Evolutionary conservation across 2,888 invertebrate species (phyloP), one percentile per base, ranked within the genome.

Genomic region (Bombylius discolor): DNA sequence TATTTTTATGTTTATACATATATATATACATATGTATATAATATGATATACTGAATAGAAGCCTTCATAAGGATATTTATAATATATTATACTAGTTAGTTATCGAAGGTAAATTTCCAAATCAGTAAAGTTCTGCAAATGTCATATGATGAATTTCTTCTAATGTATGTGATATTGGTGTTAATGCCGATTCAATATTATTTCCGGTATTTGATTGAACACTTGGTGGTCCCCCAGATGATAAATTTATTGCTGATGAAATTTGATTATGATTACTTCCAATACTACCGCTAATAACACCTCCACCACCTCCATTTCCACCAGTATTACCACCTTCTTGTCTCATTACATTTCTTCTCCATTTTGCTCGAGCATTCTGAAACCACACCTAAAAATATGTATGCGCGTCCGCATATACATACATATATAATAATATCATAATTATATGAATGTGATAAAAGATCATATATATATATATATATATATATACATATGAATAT

Each of bases 301-400:
- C 44, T 13, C 44, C 34, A 5, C n/a, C 49, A 6, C 53, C 52
- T 36, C 47, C 50, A n/a, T 50, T 49, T 6, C 56, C 55, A 9
- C 56, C 54, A 23, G 23, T 23, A 23, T 23, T 23, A 23, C 23
- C 23, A 23, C 23, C 23, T 45, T 89, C 88, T 66, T 87, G 88
- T 39, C 88, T 73, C 84, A 89, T 86, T 64, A 88, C 80, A 68
- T 89, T 93, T 50, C 96, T 81, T 62, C 96, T 82, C 87, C 92
- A 95, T 77, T 96, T 96, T 34, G 96, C 96, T 45, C 96, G 78
- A 0, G 96, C 94, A 70, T 96, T 96, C 81, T 96, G 95, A 72
- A 96, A 96, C 95, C 95, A 95, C 0, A 95, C 95, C 94, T 95
- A 66, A 23, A 23, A 23, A 23, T 23, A 23, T 23, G 23, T 23